Evolutionary conservation across 1,140 invertebrate species (phyloP).

Genomic region (Papilio glaucus): DNA sequence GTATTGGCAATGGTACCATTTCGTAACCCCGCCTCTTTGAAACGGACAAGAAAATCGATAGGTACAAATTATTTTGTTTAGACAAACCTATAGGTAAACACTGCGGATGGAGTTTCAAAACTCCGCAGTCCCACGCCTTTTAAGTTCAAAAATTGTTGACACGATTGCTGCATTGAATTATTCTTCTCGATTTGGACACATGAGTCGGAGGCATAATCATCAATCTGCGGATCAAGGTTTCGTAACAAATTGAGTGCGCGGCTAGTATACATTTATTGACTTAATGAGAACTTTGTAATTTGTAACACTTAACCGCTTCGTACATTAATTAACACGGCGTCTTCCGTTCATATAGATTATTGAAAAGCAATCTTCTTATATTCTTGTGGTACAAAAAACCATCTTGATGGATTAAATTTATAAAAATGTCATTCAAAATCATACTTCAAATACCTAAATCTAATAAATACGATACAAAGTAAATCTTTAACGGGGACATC

Average conservation of each 20-base stretch:
- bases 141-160: constrained; percentile 30
- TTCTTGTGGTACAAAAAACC: not conserved
- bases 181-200: constrained; percentile 34
- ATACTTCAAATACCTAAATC: too few relatives aligned
- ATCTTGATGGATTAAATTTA: not conserved
- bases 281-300: constrained; percentile 37
- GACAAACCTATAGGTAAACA: constrained; percentile 39
- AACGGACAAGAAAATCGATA: constrained; percentile 60
- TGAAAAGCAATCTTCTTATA: not conserved
- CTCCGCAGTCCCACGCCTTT: constrained; percentile 30
- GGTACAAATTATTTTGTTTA: constrained; percentile 51
- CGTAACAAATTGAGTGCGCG: constrained; percentile 36
- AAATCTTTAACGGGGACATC: not conserved
- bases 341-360: not conserved
- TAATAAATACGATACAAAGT: too few relatives aligned
- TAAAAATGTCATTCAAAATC: not conserved
- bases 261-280: constrained; percentile 20
- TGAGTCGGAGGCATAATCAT: constrained; percentile 27
- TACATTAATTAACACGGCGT: constrained; percentile 19
- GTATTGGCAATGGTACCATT: constrained; percentile 61
- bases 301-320: constrained; percentile 29
- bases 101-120: constrained; percentile 29
- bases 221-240: constrained; percentile 40
- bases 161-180: constrained; percentile 8
- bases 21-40: constrained; percentile 62